Percentiles rank a stretch among this genome's conserved stretches.
Conservation (phyloP, 2,888 invertebrate species). For the Drosophila monieri region DNA sequence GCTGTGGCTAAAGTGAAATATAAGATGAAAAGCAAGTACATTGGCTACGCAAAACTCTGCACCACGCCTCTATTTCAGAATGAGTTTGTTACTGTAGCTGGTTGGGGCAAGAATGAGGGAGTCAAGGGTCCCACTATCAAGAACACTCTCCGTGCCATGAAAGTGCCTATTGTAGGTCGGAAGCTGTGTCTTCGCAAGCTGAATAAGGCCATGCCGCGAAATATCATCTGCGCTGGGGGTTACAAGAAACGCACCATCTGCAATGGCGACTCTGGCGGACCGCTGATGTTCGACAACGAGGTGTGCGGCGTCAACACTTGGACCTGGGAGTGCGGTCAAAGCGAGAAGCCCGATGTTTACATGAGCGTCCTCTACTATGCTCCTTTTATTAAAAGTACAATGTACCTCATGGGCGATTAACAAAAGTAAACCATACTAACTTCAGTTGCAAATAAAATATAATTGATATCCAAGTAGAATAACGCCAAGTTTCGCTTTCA, state of each 20-base stretch:
- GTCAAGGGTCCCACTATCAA: not conserved
- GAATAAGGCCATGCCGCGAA: conserved; percentile 29
- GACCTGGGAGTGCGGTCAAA: conserved; percentile 44
- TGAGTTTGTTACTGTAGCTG: conserved; percentile 34
- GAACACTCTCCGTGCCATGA: conserved; percentile 17
- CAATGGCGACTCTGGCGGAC: conserved; percentile 56
- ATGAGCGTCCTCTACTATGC: conserved; percentile 35
- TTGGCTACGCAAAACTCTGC: conserved; percentile 39
- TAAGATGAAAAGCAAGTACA: not conserved
- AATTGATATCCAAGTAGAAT: too few relatives aligned
- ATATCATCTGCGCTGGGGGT: conserved; percentile 44
- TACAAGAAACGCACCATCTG: conserved; percentile 39
- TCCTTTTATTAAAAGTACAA: conserved; percentile 23
- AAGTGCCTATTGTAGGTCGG: conserved; percentile 15
- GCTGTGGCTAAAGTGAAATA: conserved; percentile 29
- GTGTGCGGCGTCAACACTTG: conserved; percentile 50
- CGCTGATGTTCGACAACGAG: conserved; percentile 29
- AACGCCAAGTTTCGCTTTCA: too few relatives aligned
- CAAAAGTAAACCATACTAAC: not conserved
- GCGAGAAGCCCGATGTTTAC: conserved; percentile 43
- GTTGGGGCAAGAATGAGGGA: conserved; percentile 34
- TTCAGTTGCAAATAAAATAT: too few relatives aligned
- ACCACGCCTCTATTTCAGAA: not conserved
- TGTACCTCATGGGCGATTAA: conserved; percentile 13
- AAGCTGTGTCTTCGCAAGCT: conserved; percentile 23